Conservation (phyloP, 2,113 vertebrate species). For the Salvelinus fontinalis region DNA sequence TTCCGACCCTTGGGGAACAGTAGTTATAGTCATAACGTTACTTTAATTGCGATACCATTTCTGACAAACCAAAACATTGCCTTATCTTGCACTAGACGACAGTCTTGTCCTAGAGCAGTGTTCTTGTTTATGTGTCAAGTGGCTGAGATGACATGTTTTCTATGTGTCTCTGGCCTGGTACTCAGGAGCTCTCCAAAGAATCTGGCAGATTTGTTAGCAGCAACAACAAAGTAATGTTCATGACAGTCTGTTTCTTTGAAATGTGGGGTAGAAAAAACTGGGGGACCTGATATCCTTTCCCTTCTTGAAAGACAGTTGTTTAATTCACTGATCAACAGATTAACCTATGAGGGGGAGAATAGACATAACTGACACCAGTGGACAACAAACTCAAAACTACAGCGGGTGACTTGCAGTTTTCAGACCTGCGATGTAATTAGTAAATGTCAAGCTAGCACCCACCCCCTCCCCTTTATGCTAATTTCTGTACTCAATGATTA, state of each 20-base stretch:
- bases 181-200: constrained; percentile 2
- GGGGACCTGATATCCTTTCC: background rate
- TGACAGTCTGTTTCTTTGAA: constrained; percentile 1
- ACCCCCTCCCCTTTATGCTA: background rate
- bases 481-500: background rate
- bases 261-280: background rate
- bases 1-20: no score
- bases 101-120: background rate
- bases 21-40: no score
- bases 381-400: background rate
- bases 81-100: background rate
- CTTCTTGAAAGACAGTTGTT: background rate
- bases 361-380: background rate
- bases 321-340: background rate
- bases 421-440: background rate
- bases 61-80: no score
- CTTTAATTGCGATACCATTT: no score
- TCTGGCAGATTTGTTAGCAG: background rate
- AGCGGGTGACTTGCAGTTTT: background rate
- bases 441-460: background rate
- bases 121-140: constrained; percentile 1
- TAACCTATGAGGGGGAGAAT: background rate
- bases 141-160: background rate
- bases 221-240: constrained; percentile 3
- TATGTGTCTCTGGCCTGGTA: background rate